A percentile compares a stretch with the other conserved stretches of the same genome.
phyloP scores from a whole-genome alignment of 2,797 vertebrate species.

The Tachyglossus aculeatus region DNA sequence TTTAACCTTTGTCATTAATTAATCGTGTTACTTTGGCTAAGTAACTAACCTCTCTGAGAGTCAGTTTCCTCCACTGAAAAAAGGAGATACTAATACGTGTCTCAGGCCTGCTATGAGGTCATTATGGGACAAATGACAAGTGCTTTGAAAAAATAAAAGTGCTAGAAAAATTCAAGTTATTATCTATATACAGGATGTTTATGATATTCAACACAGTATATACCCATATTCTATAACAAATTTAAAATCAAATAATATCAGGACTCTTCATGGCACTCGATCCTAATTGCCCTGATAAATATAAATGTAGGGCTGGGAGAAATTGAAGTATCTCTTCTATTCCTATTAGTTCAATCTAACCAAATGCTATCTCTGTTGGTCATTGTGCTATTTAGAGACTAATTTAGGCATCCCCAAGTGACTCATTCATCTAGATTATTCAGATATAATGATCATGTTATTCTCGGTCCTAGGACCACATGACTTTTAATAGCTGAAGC shows the following conservation, averaged over 20 bases:
- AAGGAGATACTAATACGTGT: too few species aligned
- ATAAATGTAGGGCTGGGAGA: conserved; percentile 16
- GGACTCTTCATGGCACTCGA: conserved; percentile 29
- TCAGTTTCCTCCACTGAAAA: too few species aligned
- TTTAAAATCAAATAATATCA: conserved; percentile 20
- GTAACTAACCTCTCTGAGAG: too few species aligned
- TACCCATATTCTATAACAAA: too few species aligned
- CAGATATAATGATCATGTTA: conserved; percentile 11
- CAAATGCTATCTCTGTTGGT: conserved; percentile 15
- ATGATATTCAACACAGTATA: too few species aligned
- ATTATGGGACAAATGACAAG: too few species aligned
- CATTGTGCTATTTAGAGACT: conserved; percentile 8
- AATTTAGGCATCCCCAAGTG: conserved; percentile 27
- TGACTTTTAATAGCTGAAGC: conserved; percentile 21
- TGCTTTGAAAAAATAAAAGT: too few species aligned
- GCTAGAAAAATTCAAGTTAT: too few species aligned
- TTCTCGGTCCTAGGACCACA: conserved; percentile 23
- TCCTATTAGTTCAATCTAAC: conserved; percentile 25
- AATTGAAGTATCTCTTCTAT: background rate
- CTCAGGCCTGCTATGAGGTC: too few species aligned
- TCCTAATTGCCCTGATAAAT: conserved; percentile 19
- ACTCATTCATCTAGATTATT: conserved; percentile 33
- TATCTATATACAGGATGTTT: too few species aligned
- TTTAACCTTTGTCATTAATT: too few species aligned
- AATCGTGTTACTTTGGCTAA: too few species aligned